phyloP scores from a whole-genome alignment of 2,888 invertebrate species.

The Yponomeuta evonymella region DNA sequence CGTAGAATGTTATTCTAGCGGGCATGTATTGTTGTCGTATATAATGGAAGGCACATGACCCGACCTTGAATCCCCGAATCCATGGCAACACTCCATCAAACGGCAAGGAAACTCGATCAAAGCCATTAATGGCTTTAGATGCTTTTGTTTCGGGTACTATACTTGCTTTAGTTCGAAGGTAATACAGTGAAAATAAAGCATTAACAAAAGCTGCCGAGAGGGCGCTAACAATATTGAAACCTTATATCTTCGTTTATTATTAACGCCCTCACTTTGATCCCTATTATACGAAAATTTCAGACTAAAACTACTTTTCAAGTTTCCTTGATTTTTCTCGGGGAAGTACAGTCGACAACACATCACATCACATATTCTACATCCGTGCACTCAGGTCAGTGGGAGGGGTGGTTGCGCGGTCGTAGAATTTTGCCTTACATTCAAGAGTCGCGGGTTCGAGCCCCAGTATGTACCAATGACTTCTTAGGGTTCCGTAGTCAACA shows the following conservation, averaged over 20 bases:
- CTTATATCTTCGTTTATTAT: slow-evolving; percentile 32
- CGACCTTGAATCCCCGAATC: neutral
- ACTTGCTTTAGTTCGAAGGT: neutral
- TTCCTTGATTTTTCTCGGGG: slow-evolving; percentile 19
- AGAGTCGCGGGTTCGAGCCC: no score
- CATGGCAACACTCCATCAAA: neutral
- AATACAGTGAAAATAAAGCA: neutral
- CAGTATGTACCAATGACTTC: no score
- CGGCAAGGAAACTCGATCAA: slow-evolving; percentile 12
- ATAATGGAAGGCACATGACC: neutral
- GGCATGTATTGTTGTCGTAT: neutral
- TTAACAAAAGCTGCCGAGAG: slow-evolving; percentile 26
- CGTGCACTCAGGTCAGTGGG: no score
- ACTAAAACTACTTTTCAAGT: neutral
- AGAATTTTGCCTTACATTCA: no score
- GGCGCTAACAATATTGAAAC: slow-evolving; percentile 37
- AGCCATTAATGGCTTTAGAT: slow-evolving; percentile 1
- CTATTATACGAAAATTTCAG: slow-evolving; percentile 35
- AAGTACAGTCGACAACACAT: neutral
- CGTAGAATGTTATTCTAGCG: neutral
- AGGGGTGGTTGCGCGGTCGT: no score
- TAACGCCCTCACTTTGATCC: slow-evolving; percentile 35
- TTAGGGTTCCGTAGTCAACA: no score
- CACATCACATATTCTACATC: neutral
- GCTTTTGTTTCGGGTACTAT: slow-evolving; percentile 5